phyloP scores from a whole-genome alignment of 1,140 invertebrate species.

The Drosophila suzukii region DNA sequence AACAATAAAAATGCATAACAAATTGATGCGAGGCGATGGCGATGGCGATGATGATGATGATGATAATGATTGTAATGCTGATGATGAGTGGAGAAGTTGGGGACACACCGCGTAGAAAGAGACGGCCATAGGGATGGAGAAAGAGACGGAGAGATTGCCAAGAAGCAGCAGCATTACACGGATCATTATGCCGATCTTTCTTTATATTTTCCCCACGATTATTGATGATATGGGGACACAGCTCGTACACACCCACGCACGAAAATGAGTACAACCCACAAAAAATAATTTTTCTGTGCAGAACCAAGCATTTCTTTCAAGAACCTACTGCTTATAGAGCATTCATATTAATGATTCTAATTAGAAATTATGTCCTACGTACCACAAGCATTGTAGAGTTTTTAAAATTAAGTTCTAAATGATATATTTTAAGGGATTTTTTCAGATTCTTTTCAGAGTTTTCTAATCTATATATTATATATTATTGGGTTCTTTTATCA shows the following conservation, averaged over 20 bases:
- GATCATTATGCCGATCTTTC: constrained; percentile 65
- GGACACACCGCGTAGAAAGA: constrained; percentile 25
- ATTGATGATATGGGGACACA: constrained; percentile 67
- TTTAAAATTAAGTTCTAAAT: too few relatives aligned
- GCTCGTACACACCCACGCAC: constrained; percentile 20
- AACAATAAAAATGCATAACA: constrained; percentile 82
- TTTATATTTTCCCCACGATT: constrained; percentile 38
- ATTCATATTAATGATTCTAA: too few relatives aligned
- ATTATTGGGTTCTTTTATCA: too few relatives aligned
- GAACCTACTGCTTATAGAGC: too few relatives aligned
- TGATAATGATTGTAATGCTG: constrained; percentile 10
- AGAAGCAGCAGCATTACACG: constrained; percentile 64
- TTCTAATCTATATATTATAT: too few relatives aligned
- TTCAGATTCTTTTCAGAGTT: too few relatives aligned
- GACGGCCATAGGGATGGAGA: background rate
- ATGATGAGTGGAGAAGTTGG: constrained; percentile 27
- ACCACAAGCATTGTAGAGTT: too few relatives aligned
- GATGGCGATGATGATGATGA: constrained; percentile 6
- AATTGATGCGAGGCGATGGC: constrained; percentile 61
- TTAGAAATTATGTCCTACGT: too few relatives aligned
- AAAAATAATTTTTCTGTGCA: background rate
- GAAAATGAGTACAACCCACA: background rate
- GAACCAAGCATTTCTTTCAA: too few relatives aligned
- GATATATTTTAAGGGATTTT: too few relatives aligned
- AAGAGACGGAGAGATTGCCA: background rate